Evolutionary conservation across 2,888 invertebrate genomes (phyloP), one percentile per base, ranked within the genome.

Genomic region (Eristalis pertinax): DNA sequence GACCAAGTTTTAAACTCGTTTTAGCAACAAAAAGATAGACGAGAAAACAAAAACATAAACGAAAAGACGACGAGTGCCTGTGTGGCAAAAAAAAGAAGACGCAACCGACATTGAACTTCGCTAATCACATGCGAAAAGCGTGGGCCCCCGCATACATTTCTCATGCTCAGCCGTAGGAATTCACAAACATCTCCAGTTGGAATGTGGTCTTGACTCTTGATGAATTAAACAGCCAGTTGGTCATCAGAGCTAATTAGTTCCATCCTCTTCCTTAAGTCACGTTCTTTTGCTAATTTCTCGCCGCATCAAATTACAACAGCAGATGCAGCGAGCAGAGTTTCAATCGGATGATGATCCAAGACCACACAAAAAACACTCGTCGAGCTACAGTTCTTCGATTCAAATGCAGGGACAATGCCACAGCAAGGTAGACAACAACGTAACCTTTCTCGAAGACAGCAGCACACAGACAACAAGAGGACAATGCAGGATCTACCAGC

Each of bases 101-200:
- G 24, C 1, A 67, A 19, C 24, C 32, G 76, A 22, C 76, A 76
- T 67, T 76, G 75, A 76, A 76, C 75, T 76, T 76, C 58, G 35
- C 60, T 75, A 3, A 19, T 38, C n/a, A 35, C 56, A 75, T 67
- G 50, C 58, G 75, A n/a, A 8, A 58, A 29, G 7, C 24, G 70
- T 72, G 70, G 26, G 67, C 15, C 19, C 4, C 4, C 75, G 56
- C 75, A 63, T 73, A 64, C 50, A 22, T 22, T 43, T 32, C 11
- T 13, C 50, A 32, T 13, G 15, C 35, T 50, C 64, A 24, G 3
- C 22, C 60, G 43, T 4, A 7, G 7, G 1, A 32, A 4, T 22
- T n/a, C 22, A 13, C 8, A 50, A n/a, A 19, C 19, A 56, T 32
- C 69, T 15, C 29, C 35, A 50, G 19, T 29, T 56, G 56, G 26